phyloP scores from a whole-genome alignment of 1,140 invertebrate species.

The Periplaneta americana region DNA sequence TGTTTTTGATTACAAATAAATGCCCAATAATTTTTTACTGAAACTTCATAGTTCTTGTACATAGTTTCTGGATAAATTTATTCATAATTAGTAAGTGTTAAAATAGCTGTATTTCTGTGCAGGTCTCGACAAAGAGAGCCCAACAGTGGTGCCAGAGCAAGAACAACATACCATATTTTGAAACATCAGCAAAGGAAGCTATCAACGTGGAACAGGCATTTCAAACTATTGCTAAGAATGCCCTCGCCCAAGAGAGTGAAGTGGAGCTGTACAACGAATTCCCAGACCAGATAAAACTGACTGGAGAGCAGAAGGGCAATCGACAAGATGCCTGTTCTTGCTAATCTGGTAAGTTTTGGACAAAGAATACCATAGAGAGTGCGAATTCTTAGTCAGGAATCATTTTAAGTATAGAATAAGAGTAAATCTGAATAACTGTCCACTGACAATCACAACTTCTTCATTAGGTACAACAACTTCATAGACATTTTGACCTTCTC shows the following conservation, averaged over 20 bases:
- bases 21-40: no score
- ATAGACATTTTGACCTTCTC: not conserved
- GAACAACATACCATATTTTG: slow-evolving; percentile 98
- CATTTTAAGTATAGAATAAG: not conserved
- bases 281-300: slow-evolving; percentile 90
- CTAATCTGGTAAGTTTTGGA: slow-evolving; percentile 37
- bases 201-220: slow-evolving; percentile 98
- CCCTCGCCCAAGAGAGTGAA: slow-evolving; percentile 77
- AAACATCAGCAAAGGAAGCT: slow-evolving; percentile 97
- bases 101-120: slow-evolving; percentile 26
- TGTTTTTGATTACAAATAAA: no score
- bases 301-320: slow-evolving; percentile 51
- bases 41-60: no score
- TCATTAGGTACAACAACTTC: not conserved
- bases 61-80: no score
- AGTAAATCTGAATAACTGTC: not conserved
- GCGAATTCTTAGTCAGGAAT: not conserved
- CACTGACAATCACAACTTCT: not conserved
- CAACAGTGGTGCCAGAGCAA: slow-evolving; percentile 98
- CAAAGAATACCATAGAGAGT: not conserved
- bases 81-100: no score
- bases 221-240: slow-evolving; percentile 96
- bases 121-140: slow-evolving; percentile 91
- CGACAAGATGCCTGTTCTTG: slow-evolving; percentile 73
- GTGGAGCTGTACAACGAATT: slow-evolving; percentile 96